phyloP scores from a whole-genome alignment of 2,113 vertebrate genomes.

The Serinus canaria region DNA sequence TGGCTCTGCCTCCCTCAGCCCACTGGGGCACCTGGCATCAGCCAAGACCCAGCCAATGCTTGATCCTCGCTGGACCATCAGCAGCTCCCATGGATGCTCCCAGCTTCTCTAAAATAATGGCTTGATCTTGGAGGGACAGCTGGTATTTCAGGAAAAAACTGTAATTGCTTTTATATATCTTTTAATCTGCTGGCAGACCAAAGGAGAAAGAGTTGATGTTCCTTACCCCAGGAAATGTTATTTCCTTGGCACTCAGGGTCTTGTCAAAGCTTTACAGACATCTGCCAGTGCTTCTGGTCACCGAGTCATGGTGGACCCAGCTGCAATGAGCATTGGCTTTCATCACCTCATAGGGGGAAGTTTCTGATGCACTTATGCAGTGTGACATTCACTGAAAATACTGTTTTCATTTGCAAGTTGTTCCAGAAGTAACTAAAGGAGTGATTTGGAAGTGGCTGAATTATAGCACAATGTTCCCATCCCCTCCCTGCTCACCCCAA shows the following conservation, averaged over 20 bases:
- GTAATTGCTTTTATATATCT: background rate
- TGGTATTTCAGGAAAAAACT: background rate
- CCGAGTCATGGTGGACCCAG: background rate
- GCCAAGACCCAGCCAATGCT: accelerated
- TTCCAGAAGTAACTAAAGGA: background rate
- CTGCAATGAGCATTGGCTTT: background rate
- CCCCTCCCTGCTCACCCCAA: background rate
- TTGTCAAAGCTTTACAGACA: background rate
- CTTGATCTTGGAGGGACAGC: background rate
- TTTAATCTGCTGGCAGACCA: background rate
- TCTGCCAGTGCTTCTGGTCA: background rate
- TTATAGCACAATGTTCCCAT: accelerated
- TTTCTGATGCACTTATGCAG: background rate
- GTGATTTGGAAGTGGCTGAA: background rate
- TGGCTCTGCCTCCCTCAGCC: background rate
- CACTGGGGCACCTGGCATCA: background rate
- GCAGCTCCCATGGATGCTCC: background rate
- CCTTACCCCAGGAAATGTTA: background rate
- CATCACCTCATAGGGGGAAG: background rate
- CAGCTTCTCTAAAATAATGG: background rate
- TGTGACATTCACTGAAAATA: background rate
- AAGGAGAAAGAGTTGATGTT: background rate
- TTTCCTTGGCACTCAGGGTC: background rate
- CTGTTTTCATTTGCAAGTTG: background rate
- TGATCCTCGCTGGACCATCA: background rate